These are phyloP conservation scores for Motacilla alba DNA, from an alignment of 2,113 vertebrate genomes.

Conservation along the genomic window DNA sequence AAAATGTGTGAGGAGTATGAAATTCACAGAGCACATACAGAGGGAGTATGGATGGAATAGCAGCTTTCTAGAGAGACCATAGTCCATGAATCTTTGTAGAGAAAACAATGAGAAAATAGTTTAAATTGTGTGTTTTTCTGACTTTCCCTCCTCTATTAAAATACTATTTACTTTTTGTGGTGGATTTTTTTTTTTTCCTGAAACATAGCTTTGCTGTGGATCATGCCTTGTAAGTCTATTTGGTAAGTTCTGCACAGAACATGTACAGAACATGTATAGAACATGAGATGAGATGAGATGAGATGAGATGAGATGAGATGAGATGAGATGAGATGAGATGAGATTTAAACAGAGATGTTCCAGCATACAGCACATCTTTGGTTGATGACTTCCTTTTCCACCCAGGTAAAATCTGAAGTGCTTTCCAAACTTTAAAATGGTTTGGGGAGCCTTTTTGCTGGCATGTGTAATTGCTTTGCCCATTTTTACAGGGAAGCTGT, in stretches of 20 bases:
- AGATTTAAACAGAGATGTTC: background rate
- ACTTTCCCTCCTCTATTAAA: background rate
- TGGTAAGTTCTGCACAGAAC: background rate
- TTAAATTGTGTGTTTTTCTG: background rate
- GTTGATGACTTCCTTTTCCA: background rate
- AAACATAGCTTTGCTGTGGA: background rate
- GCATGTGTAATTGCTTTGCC: background rate
- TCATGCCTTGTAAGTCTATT: background rate
- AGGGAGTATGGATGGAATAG: background rate
- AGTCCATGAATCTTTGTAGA: background rate
- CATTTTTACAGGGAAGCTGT: background rate
- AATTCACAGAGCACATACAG: background rate
- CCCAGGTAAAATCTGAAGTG: background rate
- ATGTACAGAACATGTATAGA: too few relatives aligned
- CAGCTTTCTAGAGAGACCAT: background rate
- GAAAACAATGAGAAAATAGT: conserved; percentile 21
- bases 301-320: too few relatives aligned
- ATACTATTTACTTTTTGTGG: background rate
- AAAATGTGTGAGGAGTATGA: background rate
- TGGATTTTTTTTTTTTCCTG: background rate
- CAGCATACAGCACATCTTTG: background rate
- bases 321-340: too few relatives aligned
- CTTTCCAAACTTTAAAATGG: background rate
- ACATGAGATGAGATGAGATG: too few relatives aligned
- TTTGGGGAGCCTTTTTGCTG: background rate